Conservation (phyloP, 2,113 vertebrate species). For the Periophthalmus modestus region DNA sequence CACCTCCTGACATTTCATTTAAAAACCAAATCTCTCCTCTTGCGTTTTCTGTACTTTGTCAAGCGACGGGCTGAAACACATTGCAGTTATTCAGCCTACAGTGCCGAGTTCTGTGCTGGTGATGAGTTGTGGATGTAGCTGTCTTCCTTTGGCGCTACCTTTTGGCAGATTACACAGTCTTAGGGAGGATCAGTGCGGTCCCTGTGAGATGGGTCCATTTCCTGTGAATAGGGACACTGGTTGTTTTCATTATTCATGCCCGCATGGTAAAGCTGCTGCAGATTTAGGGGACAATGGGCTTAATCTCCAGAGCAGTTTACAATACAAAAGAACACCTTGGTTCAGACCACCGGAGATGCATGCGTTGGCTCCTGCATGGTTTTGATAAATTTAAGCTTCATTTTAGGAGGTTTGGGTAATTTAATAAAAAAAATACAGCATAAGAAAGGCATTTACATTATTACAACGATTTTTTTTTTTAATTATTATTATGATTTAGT, state of each 20-base stretch:
- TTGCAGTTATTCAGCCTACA: conserved; percentile 44
- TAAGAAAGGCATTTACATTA: not conserved
- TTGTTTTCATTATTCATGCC: conserved; percentile 73
- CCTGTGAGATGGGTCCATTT: conserved; percentile 65
- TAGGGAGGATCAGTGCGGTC: conserved; percentile 61
- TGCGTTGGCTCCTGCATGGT: not conserved
- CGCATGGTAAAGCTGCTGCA: conserved; percentile 62
- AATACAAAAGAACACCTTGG: conserved; percentile 35
- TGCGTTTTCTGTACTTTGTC: conserved; percentile 36
- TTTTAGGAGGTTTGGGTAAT: not conserved
- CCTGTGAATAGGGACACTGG: conserved; percentile 57
- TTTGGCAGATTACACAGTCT: conserved; percentile 62
- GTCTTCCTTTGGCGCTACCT: conserved; percentile 53
- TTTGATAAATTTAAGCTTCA: conserved; percentile 11
- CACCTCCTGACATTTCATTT: conserved; percentile 50
- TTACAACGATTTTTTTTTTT: no score
- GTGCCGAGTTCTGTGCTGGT: conserved; percentile 48
- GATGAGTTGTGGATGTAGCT: conserved; percentile 63
- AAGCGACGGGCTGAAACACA: conserved; percentile 17
- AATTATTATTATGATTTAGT: no score
- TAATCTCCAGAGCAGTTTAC: conserved; percentile 67
- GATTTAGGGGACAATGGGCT: conserved; percentile 62
- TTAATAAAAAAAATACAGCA: not conserved
- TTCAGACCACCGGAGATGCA: conserved; percentile 43
- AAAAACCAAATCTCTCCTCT: conserved; percentile 53